Base-by-base conservation (phyloP, 2,797 vertebrate species). In the Diceros bicornis region DNA sequence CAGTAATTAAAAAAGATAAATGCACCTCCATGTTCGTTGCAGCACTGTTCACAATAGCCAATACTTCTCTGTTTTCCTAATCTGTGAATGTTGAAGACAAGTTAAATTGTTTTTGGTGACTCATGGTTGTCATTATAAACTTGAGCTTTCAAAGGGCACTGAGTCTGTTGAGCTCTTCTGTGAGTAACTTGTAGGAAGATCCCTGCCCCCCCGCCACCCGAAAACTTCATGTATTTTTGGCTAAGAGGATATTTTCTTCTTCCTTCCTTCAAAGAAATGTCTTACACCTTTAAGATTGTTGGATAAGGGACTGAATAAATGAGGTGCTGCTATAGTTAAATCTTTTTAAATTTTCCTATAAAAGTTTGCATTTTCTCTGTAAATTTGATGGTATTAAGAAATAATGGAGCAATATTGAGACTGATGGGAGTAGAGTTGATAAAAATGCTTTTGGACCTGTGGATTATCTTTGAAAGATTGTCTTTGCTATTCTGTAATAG, bases 381-480 rank as follows among this genome's bases (percentile, higher is more conserved):
- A 82, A 44, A 87, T 86, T 84, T 93, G 61, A 68, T 62, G 29
- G 10, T 52, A 62, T 75, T 88, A 57, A n/a, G 37, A 89, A 94
- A 64, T 81, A 86, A 86, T 27, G 18, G 44, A 86, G 55, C 29
- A 89, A 89, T 74, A 55, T 34, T 71, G 44, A 90, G 14, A 64
- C 29, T 32, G 25, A 75, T 61, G 5, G 18, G 11, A 64, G 12
- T 1, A 74, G 20, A 27, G 37, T 37, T 96, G 74, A 52, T 41
- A 75, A 57, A 79, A 85, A 87, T 89, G 18, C 47, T 50, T 81
- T 85, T 29, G 23, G 44, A 32, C 62, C n/a, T 23, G 4, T 83
- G 27, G 34, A 57, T 79, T 83, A 79, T 72, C 83, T 96, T 86
- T 91, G 89, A 68, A 62, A 95, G 29, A n/a, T 20, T 89, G 29